These are phyloP conservation scores for Babyrousa celebensis DNA, from an alignment of 2,797 vertebrate genomes.

Conservation along the genomic window DNA sequence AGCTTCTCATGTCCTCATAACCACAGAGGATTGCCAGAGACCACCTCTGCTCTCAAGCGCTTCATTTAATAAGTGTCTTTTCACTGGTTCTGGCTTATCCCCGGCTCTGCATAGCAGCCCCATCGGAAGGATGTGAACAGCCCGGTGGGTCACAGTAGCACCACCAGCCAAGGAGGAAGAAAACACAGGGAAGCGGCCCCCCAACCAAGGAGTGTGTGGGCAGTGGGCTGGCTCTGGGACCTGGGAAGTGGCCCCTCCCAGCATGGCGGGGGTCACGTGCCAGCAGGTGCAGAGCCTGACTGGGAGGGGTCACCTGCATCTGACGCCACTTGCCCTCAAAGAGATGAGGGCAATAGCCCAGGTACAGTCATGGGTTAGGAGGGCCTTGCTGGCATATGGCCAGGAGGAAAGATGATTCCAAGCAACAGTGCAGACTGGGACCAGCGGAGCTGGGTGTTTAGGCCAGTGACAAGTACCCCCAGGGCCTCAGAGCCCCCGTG, in stretches of 20 bases:
- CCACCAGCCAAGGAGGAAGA: neutral
- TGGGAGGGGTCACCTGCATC: neutral
- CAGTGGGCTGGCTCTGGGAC: too few relatives aligned
- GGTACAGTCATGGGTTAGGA: neutral
- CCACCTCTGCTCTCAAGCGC: neutral
- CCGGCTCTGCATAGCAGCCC: neutral
- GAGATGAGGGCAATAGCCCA: neutral
- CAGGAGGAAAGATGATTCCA: neutral
- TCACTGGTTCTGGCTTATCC: neutral
- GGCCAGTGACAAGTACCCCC: neutral
- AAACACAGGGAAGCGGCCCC: neutral
- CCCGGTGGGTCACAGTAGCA: neutral
- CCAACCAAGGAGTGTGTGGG: neutral
- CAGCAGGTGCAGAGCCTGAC: neutral
- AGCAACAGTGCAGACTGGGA: accelerated
- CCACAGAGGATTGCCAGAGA: neutral
- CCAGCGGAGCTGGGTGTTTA: neutral
- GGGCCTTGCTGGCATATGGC: neutral
- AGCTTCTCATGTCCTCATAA: neutral
- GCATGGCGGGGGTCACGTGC: neutral
- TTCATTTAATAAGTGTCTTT: neutral
- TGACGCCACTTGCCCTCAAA: neutral
- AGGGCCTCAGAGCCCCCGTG: neutral
- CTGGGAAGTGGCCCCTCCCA: neutral
- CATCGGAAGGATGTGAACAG: neutral